phyloP scores from a whole-genome alignment of 2,888 invertebrate species.

The Dryadula phaetusa region DNA sequence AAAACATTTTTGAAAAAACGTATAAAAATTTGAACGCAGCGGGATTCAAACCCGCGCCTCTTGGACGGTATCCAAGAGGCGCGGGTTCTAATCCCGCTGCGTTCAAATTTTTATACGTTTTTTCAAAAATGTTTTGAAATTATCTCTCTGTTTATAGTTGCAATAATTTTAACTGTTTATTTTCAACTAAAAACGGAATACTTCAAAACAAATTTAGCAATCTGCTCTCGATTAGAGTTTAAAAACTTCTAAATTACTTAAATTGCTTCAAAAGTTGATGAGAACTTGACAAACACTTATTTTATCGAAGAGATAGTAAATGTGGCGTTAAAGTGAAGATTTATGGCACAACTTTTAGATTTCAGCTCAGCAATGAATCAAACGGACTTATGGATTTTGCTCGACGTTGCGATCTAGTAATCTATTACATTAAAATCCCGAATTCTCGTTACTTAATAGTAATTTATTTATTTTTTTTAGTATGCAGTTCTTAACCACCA shows the following conservation, averaged over 20 bases:
- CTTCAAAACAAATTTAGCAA: slow-evolving; percentile 4
- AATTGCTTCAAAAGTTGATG: slow-evolving; percentile 35
- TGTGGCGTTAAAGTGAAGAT: slow-evolving; percentile 48
- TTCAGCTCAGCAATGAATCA: slow-evolving; percentile 47
- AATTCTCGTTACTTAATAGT: slow-evolving; percentile 1
- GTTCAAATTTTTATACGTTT: no score
- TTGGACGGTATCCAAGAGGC: no score
- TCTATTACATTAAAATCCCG: slow-evolving; percentile 6
- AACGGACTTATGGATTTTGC: slow-evolving; percentile 42
- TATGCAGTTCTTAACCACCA: no score
- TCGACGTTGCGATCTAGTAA: slow-evolving; percentile 28
- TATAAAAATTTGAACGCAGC: no score
- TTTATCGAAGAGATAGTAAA: slow-evolving; percentile 46
- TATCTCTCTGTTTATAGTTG: background rate
- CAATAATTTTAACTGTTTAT: background rate
- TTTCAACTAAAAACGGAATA: background rate
- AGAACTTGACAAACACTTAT: slow-evolving; percentile 41
- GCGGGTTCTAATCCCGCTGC: no score
- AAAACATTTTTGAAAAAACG: no score
- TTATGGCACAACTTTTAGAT: slow-evolving; percentile 49
- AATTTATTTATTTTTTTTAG: no score
- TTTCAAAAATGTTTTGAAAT: no score
- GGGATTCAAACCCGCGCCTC: no score
- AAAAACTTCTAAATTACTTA: slow-evolving; percentile 33
- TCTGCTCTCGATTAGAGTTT: slow-evolving; percentile 8